These are phyloP conservation scores for Penaeus indicus DNA, from an alignment of 1,140 invertebrate species.

Conservation along the genomic window DNA sequence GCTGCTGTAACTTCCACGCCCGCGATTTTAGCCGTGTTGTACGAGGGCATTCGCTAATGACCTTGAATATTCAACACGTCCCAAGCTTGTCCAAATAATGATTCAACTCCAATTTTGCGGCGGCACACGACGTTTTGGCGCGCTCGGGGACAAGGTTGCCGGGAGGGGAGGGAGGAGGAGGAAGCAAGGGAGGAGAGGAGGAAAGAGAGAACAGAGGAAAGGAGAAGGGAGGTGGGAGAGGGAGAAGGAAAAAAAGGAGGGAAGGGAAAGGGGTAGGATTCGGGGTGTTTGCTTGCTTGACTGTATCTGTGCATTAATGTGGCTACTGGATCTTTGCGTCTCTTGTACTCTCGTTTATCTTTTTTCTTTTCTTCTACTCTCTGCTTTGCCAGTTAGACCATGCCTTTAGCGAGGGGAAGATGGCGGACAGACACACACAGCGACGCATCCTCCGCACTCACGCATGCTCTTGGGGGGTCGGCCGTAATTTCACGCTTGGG, in stretches of 20 bases:
- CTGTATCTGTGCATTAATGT: not conserved
- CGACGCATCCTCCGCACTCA: no score
- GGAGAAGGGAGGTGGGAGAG: not conserved
- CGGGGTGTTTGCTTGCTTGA: no score
- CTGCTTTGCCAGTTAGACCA: not conserved
- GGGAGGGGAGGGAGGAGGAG: not conserved
- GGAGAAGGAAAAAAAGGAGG: not conserved
- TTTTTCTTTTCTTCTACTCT: not conserved
- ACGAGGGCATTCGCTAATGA: no score
- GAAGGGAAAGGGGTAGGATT: not conserved
- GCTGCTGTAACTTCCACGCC: no score
- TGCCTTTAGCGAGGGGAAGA: no score
- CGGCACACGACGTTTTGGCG: not conserved
- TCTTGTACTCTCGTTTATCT: not conserved
- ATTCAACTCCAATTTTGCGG: no score
- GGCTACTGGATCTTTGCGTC: not conserved
- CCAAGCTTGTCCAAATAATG: no score
- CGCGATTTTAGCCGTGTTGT: no score
- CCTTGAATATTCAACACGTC: no score
- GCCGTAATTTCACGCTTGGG: no score
- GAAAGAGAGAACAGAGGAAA: not conserved
- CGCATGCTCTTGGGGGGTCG: no score
- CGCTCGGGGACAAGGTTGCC: not conserved
- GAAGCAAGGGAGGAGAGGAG: not conserved
- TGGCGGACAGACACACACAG: no score